A percentile compares a stretch with the other conserved stretches of the same genome.
These are phyloP conservation scores for Colostygia pectinataria DNA, from an alignment of 2,888 invertebrate species.

Conservation along the genomic window DNA sequence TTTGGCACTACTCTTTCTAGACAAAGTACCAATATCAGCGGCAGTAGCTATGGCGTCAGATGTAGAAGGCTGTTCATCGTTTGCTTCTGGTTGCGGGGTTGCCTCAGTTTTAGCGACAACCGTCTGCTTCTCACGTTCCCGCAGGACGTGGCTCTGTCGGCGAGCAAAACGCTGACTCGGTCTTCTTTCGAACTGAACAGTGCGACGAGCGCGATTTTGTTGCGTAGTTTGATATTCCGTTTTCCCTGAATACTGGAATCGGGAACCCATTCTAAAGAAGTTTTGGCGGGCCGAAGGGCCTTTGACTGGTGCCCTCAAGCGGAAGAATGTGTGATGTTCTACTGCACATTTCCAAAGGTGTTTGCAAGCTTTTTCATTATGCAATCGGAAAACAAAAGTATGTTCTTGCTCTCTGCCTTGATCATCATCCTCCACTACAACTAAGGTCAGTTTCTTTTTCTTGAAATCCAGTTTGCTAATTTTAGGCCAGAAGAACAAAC, in stretches of 20 bases:
- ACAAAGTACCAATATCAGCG: conserved; percentile 57
- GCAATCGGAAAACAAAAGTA: conserved; percentile 97
- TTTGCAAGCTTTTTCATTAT: conserved; percentile 99
- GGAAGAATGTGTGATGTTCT: conserved; percentile 99
- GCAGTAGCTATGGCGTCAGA: conserved; percentile 49
- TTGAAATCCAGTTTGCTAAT: conserved; percentile 99
- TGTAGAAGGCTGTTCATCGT: conserved; percentile 58
- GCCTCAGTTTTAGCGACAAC: conserved; percentile 57
- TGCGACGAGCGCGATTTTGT: conserved; percentile 93
- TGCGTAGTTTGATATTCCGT: conserved; percentile 99
- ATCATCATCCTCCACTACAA: conserved; percentile 99
- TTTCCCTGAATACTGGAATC: conserved; percentile 96
- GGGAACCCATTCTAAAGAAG: conserved; percentile 99
- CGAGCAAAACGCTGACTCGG: conserved; percentile 98
- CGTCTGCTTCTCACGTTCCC: conserved; percentile 88
- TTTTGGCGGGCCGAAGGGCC: conserved; percentile 95
- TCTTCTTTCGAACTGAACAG: conserved; percentile 97
- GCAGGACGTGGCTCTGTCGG: conserved; percentile 93
- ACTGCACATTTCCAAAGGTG: conserved; percentile 99
- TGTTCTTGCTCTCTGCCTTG: conserved; percentile 98
- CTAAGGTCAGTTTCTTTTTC: conserved; percentile 97
- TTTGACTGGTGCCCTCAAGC: conserved; percentile 94
- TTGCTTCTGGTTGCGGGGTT: conserved; percentile 50
- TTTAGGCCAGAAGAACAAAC: conserved; percentile 99
- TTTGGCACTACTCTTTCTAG: conserved; percentile 81